These are phyloP conservation scores for Kuschelorhynchus macadamiae DNA, from an alignment of 2,888 invertebrate genomes.

Conservation along the genomic window DNA sequence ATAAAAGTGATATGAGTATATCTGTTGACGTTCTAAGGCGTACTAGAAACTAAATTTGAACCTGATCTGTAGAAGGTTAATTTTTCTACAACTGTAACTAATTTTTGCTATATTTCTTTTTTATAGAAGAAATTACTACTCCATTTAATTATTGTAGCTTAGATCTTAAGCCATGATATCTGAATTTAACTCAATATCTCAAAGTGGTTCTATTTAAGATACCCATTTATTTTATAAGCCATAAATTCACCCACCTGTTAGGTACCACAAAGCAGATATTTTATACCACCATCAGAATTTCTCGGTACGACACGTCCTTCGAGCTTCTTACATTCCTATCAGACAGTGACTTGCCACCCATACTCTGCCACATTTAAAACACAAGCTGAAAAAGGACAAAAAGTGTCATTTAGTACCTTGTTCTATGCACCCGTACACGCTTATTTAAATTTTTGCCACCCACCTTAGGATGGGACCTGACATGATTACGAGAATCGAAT, in stretches of 20 bases:
- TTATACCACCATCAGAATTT: slow-evolving; percentile 29
- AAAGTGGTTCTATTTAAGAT: not conserved
- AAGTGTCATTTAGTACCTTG: slow-evolving; percentile 25
- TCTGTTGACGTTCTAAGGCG: too few species aligned
- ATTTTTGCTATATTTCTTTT: too few species aligned
- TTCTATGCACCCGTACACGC: slow-evolving; percentile 1
- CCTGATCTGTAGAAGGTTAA: too few species aligned
- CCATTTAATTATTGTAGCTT: not conserved
- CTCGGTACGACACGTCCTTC: slow-evolving; percentile 35
- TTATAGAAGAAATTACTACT: not conserved
- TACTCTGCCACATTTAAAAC: slow-evolving; percentile 24
- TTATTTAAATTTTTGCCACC: slow-evolving; percentile 3
- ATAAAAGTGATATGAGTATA: too few species aligned
- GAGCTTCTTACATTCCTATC: slow-evolving; percentile 27
- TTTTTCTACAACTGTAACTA: too few species aligned
- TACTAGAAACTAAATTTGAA: too few species aligned
- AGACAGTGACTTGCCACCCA: slow-evolving; percentile 31
- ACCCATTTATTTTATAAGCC: slow-evolving; percentile 21
- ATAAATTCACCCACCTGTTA: slow-evolving; percentile 42
- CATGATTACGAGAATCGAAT: not conserved
- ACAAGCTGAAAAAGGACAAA: slow-evolving; percentile 28
- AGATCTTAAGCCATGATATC: not conserved
- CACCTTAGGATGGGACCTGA: not conserved
- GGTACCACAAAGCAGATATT: slow-evolving; percentile 27
- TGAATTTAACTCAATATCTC: not conserved